A percentile compares a stretch with the other conserved stretches of the same genome.
phyloP scores from a whole-genome alignment of 2,797 vertebrate genomes.

The Parauchenoglanis punctatus region DNA sequence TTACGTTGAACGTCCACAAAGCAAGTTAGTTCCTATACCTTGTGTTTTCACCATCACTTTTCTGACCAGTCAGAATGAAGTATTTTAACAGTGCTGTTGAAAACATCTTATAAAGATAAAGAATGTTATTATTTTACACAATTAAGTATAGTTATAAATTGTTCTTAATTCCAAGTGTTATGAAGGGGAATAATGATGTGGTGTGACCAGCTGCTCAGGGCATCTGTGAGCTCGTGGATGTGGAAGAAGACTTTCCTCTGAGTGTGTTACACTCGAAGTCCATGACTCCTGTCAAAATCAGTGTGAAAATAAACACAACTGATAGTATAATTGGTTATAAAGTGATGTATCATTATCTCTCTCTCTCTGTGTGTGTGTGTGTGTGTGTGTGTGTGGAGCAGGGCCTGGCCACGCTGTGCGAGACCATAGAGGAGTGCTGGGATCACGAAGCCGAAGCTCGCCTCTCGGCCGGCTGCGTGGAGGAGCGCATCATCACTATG shows the following conservation, averaged over 20 bases:
- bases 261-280: background rate
- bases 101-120: no score
- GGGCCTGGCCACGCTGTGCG: slow-evolving; percentile 94
- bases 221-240: background rate
- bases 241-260: background rate
- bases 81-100: no score
- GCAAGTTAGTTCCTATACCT: background rate
- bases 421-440: slow-evolving; percentile 98
- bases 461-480: slow-evolving; percentile 93
- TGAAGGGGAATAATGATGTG: background rate
- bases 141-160: no score
- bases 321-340: background rate
- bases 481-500: slow-evolving; percentile 95
- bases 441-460: slow-evolving; percentile 97
- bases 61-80: no score
- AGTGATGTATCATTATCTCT: background rate
- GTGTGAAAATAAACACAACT: background rate
- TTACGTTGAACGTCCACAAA: background rate
- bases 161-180: background rate
- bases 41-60: no score
- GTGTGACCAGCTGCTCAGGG: background rate
- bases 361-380: slow-evolving; percentile 11
- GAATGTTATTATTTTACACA: no score
- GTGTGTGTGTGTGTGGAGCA: slow-evolving; percentile 59
- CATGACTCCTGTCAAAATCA: background rate